Evolutionary conservation across 2,888 invertebrate genomes (phyloP).

Genomic region (Sthenelais limicola): DNA sequence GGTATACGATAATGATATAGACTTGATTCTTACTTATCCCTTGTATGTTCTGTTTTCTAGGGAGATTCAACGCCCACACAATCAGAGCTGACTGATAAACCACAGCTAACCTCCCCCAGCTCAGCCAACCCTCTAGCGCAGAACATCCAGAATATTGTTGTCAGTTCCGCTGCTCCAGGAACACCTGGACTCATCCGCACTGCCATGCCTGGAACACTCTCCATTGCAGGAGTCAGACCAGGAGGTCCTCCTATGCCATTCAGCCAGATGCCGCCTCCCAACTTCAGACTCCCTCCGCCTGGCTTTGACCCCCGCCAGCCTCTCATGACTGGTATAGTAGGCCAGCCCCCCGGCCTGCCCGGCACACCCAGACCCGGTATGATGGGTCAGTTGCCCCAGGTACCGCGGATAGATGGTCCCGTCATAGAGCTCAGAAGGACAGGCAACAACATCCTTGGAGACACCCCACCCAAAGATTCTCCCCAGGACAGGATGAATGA

Average conservation of each 20-base stretch:
- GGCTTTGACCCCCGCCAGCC: neutral
- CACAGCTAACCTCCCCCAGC: neutral
- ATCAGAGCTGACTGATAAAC: slow-evolving; percentile 35
- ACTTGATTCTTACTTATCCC: too few species aligned
- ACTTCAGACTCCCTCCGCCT: slow-evolving; percentile 23
- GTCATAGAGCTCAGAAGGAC: neutral
- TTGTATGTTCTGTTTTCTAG: neutral
- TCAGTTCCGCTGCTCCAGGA: slow-evolving; percentile 2
- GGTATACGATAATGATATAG: too few species aligned
- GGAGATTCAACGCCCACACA: slow-evolving; percentile 39
- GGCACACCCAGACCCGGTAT: slow-evolving; percentile 2
- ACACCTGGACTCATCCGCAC: slow-evolving; percentile 3
- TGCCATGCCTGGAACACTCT: neutral
- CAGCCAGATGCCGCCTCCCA: slow-evolving; percentile 27
- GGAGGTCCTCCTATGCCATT: neutral
- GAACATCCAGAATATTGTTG: slow-evolving; percentile 35
- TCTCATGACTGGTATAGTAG: neutral
- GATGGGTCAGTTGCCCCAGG: slow-evolving; percentile 8
- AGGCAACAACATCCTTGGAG: neutral
- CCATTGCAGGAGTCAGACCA: slow-evolving; percentile 14
- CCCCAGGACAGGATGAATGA: neutral
- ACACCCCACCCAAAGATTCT: neutral
- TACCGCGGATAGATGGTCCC: neutral
- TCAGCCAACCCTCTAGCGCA: slow-evolving; percentile 16
- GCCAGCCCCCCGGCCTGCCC: slow-evolving; percentile 2